These are phyloP conservation scores for Sclerodermus sp. DNA, from an alignment of 2,888 invertebrate species.

Conservation along the genomic window DNA sequence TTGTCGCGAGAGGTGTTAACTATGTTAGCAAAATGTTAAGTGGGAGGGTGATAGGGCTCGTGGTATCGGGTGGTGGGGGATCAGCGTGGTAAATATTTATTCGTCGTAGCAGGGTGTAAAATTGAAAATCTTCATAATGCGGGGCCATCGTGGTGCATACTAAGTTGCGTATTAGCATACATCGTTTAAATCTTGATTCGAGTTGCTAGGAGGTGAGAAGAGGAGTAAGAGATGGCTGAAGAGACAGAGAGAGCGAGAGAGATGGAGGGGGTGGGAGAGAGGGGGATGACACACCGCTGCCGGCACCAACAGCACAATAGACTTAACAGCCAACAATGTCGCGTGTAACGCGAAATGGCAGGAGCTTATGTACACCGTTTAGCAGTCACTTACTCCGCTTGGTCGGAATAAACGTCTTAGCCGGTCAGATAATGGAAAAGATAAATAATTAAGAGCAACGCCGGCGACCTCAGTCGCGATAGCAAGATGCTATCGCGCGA, in stretches of 20 bases:
- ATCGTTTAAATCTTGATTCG: constrained; percentile 42
- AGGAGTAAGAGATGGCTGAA: too few relatives aligned
- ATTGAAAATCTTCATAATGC: constrained; percentile 47
- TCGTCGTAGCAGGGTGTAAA: constrained; percentile 30
- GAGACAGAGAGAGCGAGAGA: too few relatives aligned
- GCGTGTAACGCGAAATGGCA: not conserved
- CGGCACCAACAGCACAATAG: not conserved
- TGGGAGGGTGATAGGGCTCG: too few relatives aligned
- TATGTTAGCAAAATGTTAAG: too few relatives aligned
- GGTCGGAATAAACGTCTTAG: too few relatives aligned
- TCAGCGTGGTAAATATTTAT: constrained; percentile 36
- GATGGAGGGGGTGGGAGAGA: not conserved
- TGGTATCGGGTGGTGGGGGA: constrained; percentile 5
- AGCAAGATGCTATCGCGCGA: too few relatives aligned
- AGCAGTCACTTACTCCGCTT: too few relatives aligned
- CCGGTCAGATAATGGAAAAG: too few relatives aligned
- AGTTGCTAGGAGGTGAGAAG: constrained; percentile 11
- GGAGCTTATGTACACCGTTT: too few relatives aligned
- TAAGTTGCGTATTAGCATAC: constrained; percentile 40
- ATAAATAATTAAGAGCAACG: too few relatives aligned
- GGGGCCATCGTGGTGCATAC: constrained; percentile 35
- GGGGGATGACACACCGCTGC: not conserved
- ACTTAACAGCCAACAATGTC: not conserved
- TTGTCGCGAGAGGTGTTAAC: too few relatives aligned
- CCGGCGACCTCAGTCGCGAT: too few relatives aligned